A percentile compares a stretch with the other conserved stretches of the same genome.
These are phyloP conservation scores for Ceratothoa steindachneri DNA, from an alignment of 2,888 invertebrate genomes.

Conservation along the genomic window DNA sequence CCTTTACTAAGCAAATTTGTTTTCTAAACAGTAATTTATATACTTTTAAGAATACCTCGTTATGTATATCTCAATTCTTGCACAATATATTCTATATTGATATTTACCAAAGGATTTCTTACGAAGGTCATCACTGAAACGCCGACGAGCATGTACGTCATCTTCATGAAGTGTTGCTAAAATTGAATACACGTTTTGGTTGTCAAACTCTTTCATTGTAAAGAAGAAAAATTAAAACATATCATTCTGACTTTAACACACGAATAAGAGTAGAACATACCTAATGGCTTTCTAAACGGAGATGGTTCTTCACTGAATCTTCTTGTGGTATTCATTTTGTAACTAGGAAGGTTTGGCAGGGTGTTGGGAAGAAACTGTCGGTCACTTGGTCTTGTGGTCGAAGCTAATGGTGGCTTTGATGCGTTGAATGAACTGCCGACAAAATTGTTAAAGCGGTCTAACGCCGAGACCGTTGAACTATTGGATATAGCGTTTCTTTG, in stretches of 20 bases:
- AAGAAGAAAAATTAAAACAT: no score
- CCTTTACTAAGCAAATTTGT: no score
- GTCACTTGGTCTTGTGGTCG: slow-evolving; percentile 12
- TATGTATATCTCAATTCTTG: no score
- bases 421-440: background rate
- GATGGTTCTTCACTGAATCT: slow-evolving; percentile 41
- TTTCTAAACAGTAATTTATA: no score
- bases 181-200: no score
- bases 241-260: no score
- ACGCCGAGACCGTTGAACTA: background rate
- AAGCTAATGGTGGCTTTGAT: background rate
- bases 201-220: no score
- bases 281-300: slow-evolving; percentile 34
- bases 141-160: slow-evolving; percentile 34
- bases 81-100: no score
- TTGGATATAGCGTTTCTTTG: background rate
- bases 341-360: slow-evolving; percentile 22
- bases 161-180: slow-evolving; percentile 45
- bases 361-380: slow-evolving; percentile 24
- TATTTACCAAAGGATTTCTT: slow-evolving; percentile 44
- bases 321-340: slow-evolving; percentile 37
- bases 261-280: no score
- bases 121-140: slow-evolving; percentile 40
- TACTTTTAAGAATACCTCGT: no score
- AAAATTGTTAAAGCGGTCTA: background rate